A percentile compares a stretch with the other conserved stretches of the same genome.
phyloP scores from a whole-genome alignment of 2,113 vertebrate species.

The Toxostoma redivivum region DNA sequence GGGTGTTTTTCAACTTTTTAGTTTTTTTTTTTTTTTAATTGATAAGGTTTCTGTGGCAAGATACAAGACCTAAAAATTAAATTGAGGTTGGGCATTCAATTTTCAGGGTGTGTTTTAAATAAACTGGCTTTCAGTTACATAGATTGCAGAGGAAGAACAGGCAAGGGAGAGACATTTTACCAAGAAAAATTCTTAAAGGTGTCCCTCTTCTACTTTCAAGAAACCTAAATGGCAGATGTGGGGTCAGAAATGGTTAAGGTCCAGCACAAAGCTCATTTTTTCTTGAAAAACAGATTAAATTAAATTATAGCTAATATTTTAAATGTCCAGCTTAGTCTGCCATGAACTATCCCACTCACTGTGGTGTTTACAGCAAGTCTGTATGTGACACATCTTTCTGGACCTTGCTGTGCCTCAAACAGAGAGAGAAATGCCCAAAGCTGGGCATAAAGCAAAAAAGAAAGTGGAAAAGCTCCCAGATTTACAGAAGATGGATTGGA shows the following conservation, averaged over 20 bases:
- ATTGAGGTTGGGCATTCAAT: background rate
- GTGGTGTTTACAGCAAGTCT: background rate
- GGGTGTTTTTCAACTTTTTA: background rate
- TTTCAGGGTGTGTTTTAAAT: background rate
- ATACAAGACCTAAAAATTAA: background rate
- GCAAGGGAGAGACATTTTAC: accelerated
- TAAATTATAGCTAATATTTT: background rate
- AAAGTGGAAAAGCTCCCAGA: background rate
- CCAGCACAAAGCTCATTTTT: background rate
- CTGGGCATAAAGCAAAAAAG: background rate
- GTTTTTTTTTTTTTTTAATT: background rate
- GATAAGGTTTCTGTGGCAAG: background rate
- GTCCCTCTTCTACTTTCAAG: background rate
- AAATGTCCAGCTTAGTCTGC: background rate
- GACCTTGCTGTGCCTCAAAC: background rate
- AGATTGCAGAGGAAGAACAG: background rate
- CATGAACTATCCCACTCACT: background rate
- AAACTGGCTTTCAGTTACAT: background rate
- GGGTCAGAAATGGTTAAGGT: background rate
- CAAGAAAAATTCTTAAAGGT: background rate
- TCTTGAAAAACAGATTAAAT: background rate
- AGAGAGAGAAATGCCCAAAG: background rate
- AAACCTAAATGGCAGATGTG: background rate
- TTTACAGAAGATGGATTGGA: background rate
- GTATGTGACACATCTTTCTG: background rate